Base-by-base conservation (phyloP, 2,113 vertebrate species). In the Myanophis thanlyinensis region DNA sequence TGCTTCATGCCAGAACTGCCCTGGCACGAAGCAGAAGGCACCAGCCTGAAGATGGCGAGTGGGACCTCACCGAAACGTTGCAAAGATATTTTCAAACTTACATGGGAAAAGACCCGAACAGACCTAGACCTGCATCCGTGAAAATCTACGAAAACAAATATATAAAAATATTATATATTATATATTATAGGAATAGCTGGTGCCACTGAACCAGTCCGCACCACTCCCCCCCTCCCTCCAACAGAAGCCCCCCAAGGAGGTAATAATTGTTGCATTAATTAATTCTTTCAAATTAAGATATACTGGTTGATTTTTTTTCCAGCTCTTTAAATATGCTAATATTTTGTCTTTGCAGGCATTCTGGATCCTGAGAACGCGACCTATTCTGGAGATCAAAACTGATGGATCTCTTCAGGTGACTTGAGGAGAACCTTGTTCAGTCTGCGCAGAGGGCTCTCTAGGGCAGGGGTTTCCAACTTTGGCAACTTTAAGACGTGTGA, bases 311-410 rank as follows among this genome's bases (percentile, higher is more conserved):
- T 18, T 10, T n/a, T 88, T 25, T 27, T n/a, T n/a, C n/a, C 4
- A 23, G 20, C 48, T n/a, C 20, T 20, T 53, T 51, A 25, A 40
- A 44, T 44, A 10, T 40, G 52, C 51, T 13, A 23, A 88, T 20
- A 40, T n/a, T 51, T 87, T 91, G 11, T 89, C 48, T 84, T 47
- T 91, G 89, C 93, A 97, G 97, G 92, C 2, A 53, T 1, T n/a
- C 0, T 93, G 15, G 97, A 98, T 1, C 1, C 52, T 0, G 97
- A 98, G 52, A 97, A 97, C 1, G 89, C 35, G 3, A 93, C 89
- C 23, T 97, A 89, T 53, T 98, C 98, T 0, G 97, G 97, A 84
- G 97, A 96, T 0, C 0, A 94, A 84, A 87, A 84, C 4, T 97
- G 94, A 92, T 52, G 90, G 93, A 93, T 54, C 0, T 0, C 59